Percentiles rank a stretch among this genome's conserved stretches.
Evolutionary conservation across 2,888 invertebrate species (phyloP).

Genomic region (Zaprionus lineosus): DNA sequence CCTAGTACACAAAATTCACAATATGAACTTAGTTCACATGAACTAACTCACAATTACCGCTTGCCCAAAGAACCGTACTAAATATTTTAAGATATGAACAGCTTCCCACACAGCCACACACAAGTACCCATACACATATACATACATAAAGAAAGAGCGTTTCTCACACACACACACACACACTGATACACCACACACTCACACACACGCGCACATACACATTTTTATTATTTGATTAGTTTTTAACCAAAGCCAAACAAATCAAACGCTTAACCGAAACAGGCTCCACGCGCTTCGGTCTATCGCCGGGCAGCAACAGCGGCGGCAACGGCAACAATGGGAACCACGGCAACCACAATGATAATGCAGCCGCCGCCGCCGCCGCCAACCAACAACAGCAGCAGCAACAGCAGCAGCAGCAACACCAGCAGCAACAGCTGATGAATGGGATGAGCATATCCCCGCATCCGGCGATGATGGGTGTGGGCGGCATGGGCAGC

Average conservation of each 20-base stretch:
- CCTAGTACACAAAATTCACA: neutral
- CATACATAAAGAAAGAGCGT: constrained; percentile 29
- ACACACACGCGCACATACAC: constrained; percentile 30
- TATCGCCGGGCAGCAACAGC: constrained; percentile 60
- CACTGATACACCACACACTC: constrained; percentile 20
- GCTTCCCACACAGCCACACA: constrained; percentile 45
- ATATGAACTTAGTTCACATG: neutral
- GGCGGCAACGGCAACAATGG: constrained; percentile 33
- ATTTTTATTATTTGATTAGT: constrained; percentile 57
- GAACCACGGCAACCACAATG: constrained; percentile 46
- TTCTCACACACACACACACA: constrained; percentile 24
- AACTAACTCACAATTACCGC: constrained; percentile 20
- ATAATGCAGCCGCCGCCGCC: constrained; percentile 61
- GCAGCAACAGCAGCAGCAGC: constrained; percentile 63
- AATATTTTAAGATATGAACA: constrained; percentile 57
- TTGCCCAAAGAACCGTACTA: constrained; percentile 39
- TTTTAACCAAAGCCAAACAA: constrained; percentile 59
- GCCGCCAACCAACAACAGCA: constrained; percentile 58
- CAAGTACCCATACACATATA: no score
- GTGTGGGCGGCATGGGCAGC: constrained; percentile 60
- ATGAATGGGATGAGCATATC: constrained; percentile 68
- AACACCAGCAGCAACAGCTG: constrained; percentile 65
- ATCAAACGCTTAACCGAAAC: constrained; percentile 79
- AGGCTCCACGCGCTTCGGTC: constrained; percentile 83
- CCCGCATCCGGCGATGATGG: constrained; percentile 70